Percentiles rank a stretch among this genome's conserved stretches.
Conservation (phyloP, 2,113 vertebrate species). For the Hucho hucho region DNA sequence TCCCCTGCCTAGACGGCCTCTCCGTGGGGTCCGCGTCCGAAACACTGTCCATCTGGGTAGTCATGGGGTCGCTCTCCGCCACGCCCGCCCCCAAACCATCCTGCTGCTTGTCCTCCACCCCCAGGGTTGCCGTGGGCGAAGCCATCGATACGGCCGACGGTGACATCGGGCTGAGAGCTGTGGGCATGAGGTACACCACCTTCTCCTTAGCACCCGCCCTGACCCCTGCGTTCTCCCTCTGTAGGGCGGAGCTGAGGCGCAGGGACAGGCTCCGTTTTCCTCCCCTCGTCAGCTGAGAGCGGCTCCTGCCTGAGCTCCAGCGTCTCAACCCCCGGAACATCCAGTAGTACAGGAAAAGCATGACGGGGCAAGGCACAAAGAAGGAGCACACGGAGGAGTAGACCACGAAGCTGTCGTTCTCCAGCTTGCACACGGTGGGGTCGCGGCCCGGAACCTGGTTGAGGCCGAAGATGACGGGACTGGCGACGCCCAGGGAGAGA, state of each 20-base stretch:
- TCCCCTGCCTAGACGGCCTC: slow-evolving; percentile 17
- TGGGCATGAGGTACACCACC: slow-evolving; percentile 42
- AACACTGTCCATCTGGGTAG: slow-evolving; percentile 62
- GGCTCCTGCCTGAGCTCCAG: slow-evolving; percentile 64
- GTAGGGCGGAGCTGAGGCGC: slow-evolving; percentile 42
- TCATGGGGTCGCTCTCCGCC: slow-evolving; percentile 62
- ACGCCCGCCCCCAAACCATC: slow-evolving; percentile 3
- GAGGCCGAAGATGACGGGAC: slow-evolving; percentile 74
- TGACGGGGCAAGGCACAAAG: slow-evolving; percentile 75
- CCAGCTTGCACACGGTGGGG: slow-evolving; percentile 66
- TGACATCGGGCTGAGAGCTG: slow-evolving; percentile 49
- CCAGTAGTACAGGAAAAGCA: slow-evolving; percentile 76
- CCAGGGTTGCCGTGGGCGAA: slow-evolving; percentile 13
- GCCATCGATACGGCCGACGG: slow-evolving; percentile 20
- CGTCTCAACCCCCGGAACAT: slow-evolving; percentile 70
- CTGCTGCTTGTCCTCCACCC: slow-evolving; percentile 20
- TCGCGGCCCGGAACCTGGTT: slow-evolving; percentile 69
- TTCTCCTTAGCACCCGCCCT: slow-evolving; percentile 29
- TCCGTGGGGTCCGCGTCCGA: slow-evolving; percentile 60
- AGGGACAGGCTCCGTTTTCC: slow-evolving; percentile 53
- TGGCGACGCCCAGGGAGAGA: slow-evolving; percentile 71
- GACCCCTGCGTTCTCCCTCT: slow-evolving; percentile 32
- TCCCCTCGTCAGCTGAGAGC: slow-evolving; percentile 31
- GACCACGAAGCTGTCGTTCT: slow-evolving; percentile 72
- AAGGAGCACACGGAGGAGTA: slow-evolving; percentile 77